Evolutionary conservation across 2,797 vertebrate genomes (phyloP), one percentile per base, ranked within the genome.

Genomic region (Neopelma chrysocephalum): DNA sequence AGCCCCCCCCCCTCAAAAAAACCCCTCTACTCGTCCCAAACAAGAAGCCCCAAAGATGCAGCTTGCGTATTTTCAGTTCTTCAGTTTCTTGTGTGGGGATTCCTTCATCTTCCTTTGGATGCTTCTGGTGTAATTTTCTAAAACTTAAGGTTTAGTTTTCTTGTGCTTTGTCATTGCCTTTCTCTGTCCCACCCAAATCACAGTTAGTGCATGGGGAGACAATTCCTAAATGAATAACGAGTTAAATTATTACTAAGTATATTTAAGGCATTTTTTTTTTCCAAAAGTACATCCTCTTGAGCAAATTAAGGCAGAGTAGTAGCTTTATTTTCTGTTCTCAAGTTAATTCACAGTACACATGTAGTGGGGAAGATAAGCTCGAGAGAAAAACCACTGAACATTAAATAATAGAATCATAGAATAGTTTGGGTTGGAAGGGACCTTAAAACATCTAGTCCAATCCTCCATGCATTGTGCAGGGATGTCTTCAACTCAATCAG

Each of bases 1-100:
- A 12, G 40, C 7, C 2, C 0, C 2, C 4, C 14, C 4, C 8
- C 11, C 10, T 6, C 18, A 47, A 45, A 38, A 31, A 25, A 1
- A 6, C 14, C 25, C 2, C 5, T 12, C 12, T 68, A 29, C 25
- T 68, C 12, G 7, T 68, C 36, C 7, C 75, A 47, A 0, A 5
- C 42, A 62, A 23, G 12, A n/a, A 43, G 22, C 5, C 6, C 31
- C 4, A 2, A 19, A 71, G 61, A 19, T 54, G 11, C 22, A 77
- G 27, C 22, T 80, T 4, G 0, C 2, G 0, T 56, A 7, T 82
- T 82, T 88, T 80, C 27, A 48, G 29, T 89, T 87, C 40, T 75
- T 50, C 1, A 9, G n/a, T 36, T 38, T 82, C 31, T 75, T 32
- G 4, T 68, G 18, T 31, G 27, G 43, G 12, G 13, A 7, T 34